These are phyloP conservation scores for Anas platyrhynchos DNA, from an alignment of 2,113 vertebrate genomes.

Conservation along the genomic window DNA sequence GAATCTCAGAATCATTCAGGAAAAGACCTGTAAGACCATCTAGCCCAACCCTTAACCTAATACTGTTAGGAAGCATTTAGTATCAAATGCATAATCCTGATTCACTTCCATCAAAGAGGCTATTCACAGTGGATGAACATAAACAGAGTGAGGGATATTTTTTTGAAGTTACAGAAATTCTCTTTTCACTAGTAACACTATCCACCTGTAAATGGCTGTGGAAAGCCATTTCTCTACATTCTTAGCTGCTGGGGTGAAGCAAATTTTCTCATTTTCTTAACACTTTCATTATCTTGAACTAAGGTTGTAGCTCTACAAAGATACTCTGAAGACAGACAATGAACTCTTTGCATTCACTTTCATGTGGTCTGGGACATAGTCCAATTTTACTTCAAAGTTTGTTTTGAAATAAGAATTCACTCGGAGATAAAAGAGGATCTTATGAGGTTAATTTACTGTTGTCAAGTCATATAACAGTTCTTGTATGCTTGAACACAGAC, in stretches of 20 bases:
- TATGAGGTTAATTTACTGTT: not conserved
- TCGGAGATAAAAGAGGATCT: not conserved
- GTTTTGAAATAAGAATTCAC: conserved; percentile 2
- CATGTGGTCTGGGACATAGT: conserved; percentile 1
- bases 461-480: not conserved
- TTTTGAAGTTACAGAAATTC: not conserved
- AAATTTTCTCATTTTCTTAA: not conserved
- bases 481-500: not conserved
- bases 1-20: too few relatives aligned
- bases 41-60: too few relatives aligned
- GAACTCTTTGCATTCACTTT: not conserved
- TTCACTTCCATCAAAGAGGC: not conserved
- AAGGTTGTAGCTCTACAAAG: not conserved
- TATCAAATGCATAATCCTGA: not conserved
- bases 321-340: not conserved
- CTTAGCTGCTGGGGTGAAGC: not conserved
- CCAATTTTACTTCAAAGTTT: conserved; percentile 1
- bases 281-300: not conserved
- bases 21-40: too few relatives aligned
- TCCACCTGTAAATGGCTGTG: not conserved
- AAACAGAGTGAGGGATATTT: not conserved
- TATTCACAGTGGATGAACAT: not conserved
- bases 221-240: not conserved
- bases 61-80: not conserved
- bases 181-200: not conserved